Evolutionary conservation across 2,113 vertebrate species (phyloP).

Genomic region (Nothoprocta perdicaria): DNA sequence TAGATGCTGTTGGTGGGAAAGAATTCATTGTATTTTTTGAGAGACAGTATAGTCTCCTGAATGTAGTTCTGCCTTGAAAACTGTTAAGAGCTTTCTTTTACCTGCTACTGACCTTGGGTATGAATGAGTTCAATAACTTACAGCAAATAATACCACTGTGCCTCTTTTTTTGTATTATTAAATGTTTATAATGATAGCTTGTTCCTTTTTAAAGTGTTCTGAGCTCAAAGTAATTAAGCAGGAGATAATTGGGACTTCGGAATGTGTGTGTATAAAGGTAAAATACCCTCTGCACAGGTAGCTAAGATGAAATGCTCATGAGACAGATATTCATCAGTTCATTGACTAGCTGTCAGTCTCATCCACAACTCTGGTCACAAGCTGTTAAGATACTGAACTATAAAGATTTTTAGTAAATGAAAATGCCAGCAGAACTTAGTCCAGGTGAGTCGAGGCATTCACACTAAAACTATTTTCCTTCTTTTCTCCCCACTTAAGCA

Average conservation of each 20-base stretch:
- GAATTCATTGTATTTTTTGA: not conserved
- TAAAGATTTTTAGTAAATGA: conserved; percentile 23
- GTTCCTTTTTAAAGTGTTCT: not conserved
- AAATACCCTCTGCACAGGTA: not conserved
- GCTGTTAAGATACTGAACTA: conserved; percentile 40
- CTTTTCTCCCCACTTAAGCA: rapidly evolving
- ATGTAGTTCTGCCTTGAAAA: not conserved
- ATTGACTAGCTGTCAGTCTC: conserved; percentile 56
- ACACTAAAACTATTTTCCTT: not conserved
- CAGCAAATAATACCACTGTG: not conserved
- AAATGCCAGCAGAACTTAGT: not conserved
- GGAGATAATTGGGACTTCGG: conserved; percentile 1
- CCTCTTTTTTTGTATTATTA: not conserved
- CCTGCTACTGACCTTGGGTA: conserved; percentile 41
- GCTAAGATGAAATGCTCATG: conserved; percentile 51
- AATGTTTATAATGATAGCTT: conserved; percentile 28
- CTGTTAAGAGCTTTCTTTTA: not conserved
- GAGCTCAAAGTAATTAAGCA: conserved; percentile 53
- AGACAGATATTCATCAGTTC: conserved; percentile 50
- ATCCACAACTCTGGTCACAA: conserved; percentile 17
- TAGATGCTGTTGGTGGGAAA: not conserved
- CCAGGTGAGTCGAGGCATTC: not conserved
- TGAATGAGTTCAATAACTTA: not conserved
- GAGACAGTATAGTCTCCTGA: not conserved
- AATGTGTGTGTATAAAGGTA: not conserved